Conservation (phyloP, 2,797 vertebrate genomes). For the Falco peregrinus region DNA sequence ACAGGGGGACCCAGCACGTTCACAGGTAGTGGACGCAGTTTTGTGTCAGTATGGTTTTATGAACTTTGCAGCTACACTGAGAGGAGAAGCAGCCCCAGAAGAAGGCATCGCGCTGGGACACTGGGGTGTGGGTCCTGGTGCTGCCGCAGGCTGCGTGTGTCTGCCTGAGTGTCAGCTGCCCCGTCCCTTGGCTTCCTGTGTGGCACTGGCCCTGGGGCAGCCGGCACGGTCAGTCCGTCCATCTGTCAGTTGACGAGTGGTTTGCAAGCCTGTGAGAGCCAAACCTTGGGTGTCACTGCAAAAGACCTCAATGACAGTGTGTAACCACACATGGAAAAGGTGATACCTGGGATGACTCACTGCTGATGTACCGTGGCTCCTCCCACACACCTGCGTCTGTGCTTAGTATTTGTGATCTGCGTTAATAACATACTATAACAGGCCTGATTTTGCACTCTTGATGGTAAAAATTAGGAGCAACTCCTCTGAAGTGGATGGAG, state of each 20-base stretch:
- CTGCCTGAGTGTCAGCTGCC: accelerated
- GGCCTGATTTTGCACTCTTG: neutral
- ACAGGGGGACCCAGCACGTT: accelerated
- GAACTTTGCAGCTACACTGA: neutral
- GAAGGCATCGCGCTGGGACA: accelerated
- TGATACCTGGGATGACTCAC: neutral
- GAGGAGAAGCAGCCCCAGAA: neutral
- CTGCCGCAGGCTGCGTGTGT: accelerated
- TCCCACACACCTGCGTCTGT: neutral
- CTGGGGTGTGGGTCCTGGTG: accelerated
- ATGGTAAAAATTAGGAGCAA: neutral
- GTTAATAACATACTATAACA: accelerated
- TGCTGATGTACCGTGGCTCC: neutral
- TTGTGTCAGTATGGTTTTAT: neutral
- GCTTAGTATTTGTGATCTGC: neutral
- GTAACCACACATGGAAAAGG: accelerated
- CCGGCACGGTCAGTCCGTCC: accelerated
- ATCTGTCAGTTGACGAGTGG: neutral
- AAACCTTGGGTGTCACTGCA: neutral
- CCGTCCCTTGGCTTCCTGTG: accelerated
- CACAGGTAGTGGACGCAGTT: accelerated
- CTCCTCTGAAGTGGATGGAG: neutral
- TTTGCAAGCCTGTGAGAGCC: neutral
- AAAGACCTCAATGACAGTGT: neutral
- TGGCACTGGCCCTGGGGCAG: neutral